phyloP scores from a whole-genome alignment of 2,888 invertebrate species.

The Alentia gelatinosa region DNA sequence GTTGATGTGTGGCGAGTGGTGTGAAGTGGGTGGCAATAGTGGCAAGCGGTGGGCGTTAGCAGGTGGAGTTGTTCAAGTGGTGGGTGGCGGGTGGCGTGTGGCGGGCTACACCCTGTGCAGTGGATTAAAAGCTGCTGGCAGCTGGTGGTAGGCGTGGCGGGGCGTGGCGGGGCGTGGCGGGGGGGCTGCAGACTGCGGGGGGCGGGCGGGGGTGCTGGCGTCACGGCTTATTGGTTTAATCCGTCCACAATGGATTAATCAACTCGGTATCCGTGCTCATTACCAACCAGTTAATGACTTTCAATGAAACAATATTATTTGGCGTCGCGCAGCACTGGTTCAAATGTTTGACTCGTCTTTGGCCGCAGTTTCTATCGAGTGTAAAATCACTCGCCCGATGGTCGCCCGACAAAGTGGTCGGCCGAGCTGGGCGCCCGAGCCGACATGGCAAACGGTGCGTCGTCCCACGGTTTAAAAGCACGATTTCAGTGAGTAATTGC shows the following conservation, averaged over 20 bases:
- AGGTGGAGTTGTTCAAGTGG: neutral
- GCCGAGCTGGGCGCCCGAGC: no score
- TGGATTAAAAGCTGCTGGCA: no score
- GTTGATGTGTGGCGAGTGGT: neutral
- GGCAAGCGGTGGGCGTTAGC: neutral
- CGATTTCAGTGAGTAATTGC: no score
- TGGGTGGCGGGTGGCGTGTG: neutral
- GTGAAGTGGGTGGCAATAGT: neutral
- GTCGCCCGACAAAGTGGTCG: no score
- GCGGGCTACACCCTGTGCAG: no score
- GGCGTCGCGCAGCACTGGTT: neutral
- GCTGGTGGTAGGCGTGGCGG: neutral
- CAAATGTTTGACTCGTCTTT: neutral
- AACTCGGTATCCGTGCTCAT: slow-evolving; percentile 39
- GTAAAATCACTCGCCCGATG: no score
- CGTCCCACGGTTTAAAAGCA: no score
- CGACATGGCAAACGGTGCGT: no score
- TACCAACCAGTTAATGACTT: slow-evolving; percentile 46
- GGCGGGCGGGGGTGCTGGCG: neutral
- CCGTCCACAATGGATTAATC: slow-evolving; percentile 50
- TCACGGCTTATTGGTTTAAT: slow-evolving; percentile 43
- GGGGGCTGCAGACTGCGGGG: neutral
- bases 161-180: neutral
- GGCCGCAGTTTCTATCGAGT: no score
- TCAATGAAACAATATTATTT: slow-evolving; percentile 13